phyloP scores from a whole-genome alignment of 2,888 invertebrate genomes.

The Nemotelus nigrinus region DNA sequence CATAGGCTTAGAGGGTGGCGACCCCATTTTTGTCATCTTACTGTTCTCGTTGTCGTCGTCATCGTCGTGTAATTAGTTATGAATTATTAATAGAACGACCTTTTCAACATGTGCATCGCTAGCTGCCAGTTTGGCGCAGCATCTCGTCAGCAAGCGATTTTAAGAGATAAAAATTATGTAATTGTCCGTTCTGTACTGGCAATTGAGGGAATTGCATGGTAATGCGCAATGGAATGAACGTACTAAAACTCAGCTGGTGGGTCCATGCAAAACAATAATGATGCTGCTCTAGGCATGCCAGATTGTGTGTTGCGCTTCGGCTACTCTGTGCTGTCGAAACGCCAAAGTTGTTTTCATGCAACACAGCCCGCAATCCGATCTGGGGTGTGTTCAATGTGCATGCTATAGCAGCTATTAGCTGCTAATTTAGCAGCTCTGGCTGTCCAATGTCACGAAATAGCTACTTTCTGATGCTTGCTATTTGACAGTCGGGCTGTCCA shows the following conservation, averaged over 20 bases:
- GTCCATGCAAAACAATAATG: constrained; percentile 1
- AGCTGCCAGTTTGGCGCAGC: not conserved
- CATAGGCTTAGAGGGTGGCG: constrained; percentile 38
- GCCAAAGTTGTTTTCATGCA: too few species aligned
- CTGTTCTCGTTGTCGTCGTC: not conserved
- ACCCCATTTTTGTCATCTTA: constrained; percentile 12
- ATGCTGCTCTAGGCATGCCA: not conserved
- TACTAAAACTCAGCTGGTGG: constrained; percentile 1
- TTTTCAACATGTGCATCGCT: constrained; percentile 33
- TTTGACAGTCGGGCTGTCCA: too few species aligned
- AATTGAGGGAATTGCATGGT: constrained; percentile 26
- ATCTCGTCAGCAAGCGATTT: constrained; percentile 5
- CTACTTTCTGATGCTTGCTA: too few species aligned
- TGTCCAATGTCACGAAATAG: too few species aligned
- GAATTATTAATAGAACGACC: constrained; percentile 34
- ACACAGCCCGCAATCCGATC: too few species aligned
- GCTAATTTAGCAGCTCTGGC: too few species aligned
- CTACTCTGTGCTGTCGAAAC: not conserved
- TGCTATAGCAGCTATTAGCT: too few species aligned
- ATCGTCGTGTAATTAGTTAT: constrained; percentile 34
- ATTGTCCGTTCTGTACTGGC: constrained; percentile 4
- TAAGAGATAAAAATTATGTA: constrained; percentile 21
- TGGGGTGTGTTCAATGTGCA: too few species aligned
- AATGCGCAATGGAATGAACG: constrained; percentile 4
- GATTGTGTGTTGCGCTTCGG: not conserved